These are phyloP conservation scores for Corvus hawaiiensis DNA, from an alignment of 2,113 vertebrate species.

Conservation along the genomic window DNA sequence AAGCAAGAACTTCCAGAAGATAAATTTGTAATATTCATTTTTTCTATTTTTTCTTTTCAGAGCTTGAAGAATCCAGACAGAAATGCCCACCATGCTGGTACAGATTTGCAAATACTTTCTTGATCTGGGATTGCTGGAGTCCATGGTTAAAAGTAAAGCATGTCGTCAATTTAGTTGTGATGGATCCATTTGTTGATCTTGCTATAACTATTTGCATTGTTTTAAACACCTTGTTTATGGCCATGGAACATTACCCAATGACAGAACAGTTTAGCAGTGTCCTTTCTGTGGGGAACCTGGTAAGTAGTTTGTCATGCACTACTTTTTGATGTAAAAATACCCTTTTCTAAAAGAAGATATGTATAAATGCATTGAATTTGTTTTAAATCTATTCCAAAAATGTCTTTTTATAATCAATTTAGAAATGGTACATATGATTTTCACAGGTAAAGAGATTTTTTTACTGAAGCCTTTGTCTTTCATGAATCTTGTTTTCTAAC, in stretches of 20 bases:
- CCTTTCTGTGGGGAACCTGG: slow-evolving; percentile 86
- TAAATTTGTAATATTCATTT: background rate
- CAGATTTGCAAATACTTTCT: slow-evolving; percentile 85
- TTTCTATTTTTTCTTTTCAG: slow-evolving; percentile 54
- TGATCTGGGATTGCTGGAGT: slow-evolving; percentile 95
- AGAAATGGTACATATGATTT: background rate
- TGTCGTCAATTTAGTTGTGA: slow-evolving; percentile 83
- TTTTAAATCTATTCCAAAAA: background rate
- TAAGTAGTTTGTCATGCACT: slow-evolving; percentile 66
- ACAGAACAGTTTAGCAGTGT: slow-evolving; percentile 61
- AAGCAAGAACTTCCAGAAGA: background rate
- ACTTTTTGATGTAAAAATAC: background rate
- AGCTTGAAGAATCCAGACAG: slow-evolving; percentile 91
- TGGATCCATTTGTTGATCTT: slow-evolving; percentile 95
- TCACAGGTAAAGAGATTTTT: background rate
- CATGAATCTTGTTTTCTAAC: background rate
- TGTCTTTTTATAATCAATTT: background rate
- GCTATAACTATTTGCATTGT: slow-evolving; percentile 95
- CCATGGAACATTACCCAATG: slow-evolving; percentile 94
- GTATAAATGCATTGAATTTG: background rate
- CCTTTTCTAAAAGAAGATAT: background rate
- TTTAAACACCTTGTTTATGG: slow-evolving; percentile 96
- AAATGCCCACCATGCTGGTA: slow-evolving; percentile 92
- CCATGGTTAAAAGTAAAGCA: slow-evolving; percentile 90
- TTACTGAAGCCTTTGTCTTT: background rate